Conservation (phyloP, 35 echinoderm and acorn worm genomes). For the Heliocidaris tuberculata region DNA sequence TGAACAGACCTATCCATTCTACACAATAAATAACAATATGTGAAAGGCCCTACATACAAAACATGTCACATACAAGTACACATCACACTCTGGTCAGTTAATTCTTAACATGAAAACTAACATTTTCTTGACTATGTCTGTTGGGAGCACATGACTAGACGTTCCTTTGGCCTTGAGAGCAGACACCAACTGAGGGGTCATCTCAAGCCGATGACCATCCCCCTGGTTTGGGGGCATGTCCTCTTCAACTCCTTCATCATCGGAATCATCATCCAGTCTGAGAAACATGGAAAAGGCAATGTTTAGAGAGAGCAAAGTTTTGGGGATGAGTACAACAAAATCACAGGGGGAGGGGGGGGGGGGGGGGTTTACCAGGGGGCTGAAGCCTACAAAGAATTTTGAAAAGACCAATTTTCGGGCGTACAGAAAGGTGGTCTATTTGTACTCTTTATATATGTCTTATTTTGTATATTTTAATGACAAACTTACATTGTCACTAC, state of each 20-base stretch:
- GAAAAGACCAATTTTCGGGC: too few relatives aligned
- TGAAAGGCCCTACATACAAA: background rate
- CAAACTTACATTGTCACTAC: too few relatives aligned
- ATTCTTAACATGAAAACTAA: background rate
- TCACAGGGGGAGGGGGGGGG: background rate
- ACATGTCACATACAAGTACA: background rate
- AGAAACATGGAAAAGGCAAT: background rate
- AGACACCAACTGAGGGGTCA: conserved; percentile 38
- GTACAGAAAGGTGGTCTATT: too few relatives aligned
- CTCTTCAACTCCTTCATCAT: conserved; percentile 55
- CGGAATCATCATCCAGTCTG: conserved; percentile 58
- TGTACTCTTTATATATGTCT: too few relatives aligned
- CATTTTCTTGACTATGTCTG: conserved; percentile 63
- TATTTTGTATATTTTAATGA: too few relatives aligned
- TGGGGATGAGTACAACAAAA: background rate
- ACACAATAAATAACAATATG: too few relatives aligned
- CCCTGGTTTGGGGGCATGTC: background rate
- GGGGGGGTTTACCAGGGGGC: too few relatives aligned
- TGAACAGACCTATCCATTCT: too few relatives aligned
- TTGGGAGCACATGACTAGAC: conserved; percentile 25
- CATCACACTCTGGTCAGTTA: background rate
- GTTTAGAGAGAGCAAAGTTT: background rate
- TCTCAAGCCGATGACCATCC: conserved; percentile 43
- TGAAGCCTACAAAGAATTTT: too few relatives aligned
- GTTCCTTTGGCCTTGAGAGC: conserved; percentile 41